A percentile compares a stretch with the other conserved stretches of the same genome.
Conservation (phyloP, 2,888 invertebrate species). For the Neoascia interrupta region DNA sequence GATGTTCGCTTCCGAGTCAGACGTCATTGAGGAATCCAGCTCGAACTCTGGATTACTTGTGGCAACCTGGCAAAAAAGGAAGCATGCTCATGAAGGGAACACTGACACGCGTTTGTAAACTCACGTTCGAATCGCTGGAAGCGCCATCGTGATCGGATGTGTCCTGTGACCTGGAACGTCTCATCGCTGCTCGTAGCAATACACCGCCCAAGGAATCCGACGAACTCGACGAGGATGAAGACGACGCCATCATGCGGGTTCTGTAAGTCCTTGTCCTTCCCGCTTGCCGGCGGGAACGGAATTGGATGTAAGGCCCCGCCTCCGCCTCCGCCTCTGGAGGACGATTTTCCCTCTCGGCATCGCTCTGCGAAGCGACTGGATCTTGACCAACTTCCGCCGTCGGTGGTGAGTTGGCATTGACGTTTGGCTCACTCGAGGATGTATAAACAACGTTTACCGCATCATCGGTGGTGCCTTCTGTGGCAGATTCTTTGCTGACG, state of each 20-base stretch:
- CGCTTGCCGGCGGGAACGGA: conserved; percentile 26
- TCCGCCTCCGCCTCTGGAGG: too few relatives aligned
- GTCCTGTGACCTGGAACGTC: conserved; percentile 20
- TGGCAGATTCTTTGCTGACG: neutral
- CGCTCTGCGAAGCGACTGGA: too few relatives aligned
- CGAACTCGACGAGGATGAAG: conserved; percentile 56
- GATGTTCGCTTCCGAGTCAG: conserved; percentile 50
- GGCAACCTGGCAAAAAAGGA: too few relatives aligned
- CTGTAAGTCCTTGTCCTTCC: conserved; percentile 61
- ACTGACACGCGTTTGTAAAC: neutral
- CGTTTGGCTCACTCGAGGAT: conserved; percentile 2
- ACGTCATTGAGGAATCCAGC: conserved; percentile 46
- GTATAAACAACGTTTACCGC: too few relatives aligned
- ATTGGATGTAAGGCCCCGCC: too few relatives aligned
- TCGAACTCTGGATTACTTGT: conserved; percentile 41
- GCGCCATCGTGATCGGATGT: conserved; percentile 21
- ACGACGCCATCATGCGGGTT: conserved; percentile 53
- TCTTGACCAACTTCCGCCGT: too few relatives aligned
- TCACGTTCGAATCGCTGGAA: conserved; percentile 52
- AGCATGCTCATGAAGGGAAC: neutral
- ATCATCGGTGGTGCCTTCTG: conserved; percentile 6
- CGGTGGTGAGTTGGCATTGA: neutral
- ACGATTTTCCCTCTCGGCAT: too few relatives aligned
- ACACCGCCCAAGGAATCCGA: conserved; percentile 47
- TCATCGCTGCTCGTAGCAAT: conserved; percentile 17